Percentiles rank a stretch among this genome's conserved stretches.
phyloP scores from a whole-genome alignment of 2,113 vertebrate species.

The Acinonyx jubatus region DNA sequence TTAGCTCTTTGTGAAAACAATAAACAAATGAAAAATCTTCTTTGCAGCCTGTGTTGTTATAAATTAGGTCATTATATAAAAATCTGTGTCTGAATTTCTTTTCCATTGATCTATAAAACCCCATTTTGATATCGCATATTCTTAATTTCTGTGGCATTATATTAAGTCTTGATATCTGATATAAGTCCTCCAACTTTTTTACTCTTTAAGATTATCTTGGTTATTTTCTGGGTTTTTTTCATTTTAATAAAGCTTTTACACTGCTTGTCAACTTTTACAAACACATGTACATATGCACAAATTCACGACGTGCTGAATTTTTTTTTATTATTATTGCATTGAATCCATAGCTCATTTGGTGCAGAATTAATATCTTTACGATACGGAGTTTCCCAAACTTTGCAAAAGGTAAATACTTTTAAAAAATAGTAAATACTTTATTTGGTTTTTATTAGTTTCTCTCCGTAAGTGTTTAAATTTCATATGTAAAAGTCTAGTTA shows the following conservation, averaged over 20 bases:
- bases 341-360: neutral
- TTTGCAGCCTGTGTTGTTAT: neutral
- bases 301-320: neutral
- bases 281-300: neutral
- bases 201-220: neutral
- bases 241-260: conserved; percentile 18
- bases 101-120: neutral
- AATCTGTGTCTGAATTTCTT: neutral
- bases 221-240: neutral
- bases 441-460: neutral
- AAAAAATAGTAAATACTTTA: neutral
- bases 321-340: neutral
- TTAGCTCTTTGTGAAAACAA: neutral
- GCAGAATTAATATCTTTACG: neutral
- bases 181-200: neutral
- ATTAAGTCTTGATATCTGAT: neutral
- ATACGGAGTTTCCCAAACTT: neutral
- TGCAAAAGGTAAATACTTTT: neutral
- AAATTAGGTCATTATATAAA: neutral
- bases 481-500: neutral
- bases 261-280: neutral
- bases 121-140: neutral
- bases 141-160: conserved; percentile 18
- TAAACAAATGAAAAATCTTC: neutral
- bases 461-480: neutral